Evolutionary conservation across 2,797 vertebrate species (phyloP), one percentile per base, ranked within the genome.

Genomic region (Pseudochromis fuscus): DNA sequence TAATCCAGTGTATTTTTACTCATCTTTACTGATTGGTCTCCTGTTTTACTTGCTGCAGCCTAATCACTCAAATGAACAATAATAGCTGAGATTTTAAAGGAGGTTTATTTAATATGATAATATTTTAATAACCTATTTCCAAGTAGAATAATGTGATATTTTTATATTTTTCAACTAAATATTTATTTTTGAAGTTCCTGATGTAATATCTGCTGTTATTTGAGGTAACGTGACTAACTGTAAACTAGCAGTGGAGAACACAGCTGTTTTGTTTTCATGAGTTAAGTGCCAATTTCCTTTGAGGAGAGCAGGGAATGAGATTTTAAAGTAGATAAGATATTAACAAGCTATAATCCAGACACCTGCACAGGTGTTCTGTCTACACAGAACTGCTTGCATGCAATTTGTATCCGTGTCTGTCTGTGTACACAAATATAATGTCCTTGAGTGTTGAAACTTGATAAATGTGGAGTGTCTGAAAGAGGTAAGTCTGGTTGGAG

Each of bases 401-500:
- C 65, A 61, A 53, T 64, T 33, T 52, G 33, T 77, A 56, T 56
- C 31, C 66, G 27, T 84, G 66, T 75, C 21, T 69, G 44, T 81
- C 9, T 42, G 57, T 67, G 42, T 67, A 8, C 62, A 48, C 37
- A 52, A 50, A 57, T 19, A 51, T 23, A 33, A 3, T 51, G 6
- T 2, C 7, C 52, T 42, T 46, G 37, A 38, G 46, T 59, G 49
- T 75, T 77, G 50, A 73, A 86, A 83, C 53, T 13, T 38, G 46
- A 81, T 62, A 33, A 56, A 66, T 68, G 52, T 27, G 18, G 13
- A 40, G 21, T n/a, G 49, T 46, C 56, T 52, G 7, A 67, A 77
- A 74, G 76, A 79, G 70, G 70, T 67, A 63, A 59, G 57, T 83
- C 79, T 71, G 72, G 80, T 89, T 72, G 4, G 74, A 64, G 59